Evolutionary conservation across 37 sponge, comb jelly and placozoan species (phyloP).

Genomic region (Corticium candelabrum): DNA sequence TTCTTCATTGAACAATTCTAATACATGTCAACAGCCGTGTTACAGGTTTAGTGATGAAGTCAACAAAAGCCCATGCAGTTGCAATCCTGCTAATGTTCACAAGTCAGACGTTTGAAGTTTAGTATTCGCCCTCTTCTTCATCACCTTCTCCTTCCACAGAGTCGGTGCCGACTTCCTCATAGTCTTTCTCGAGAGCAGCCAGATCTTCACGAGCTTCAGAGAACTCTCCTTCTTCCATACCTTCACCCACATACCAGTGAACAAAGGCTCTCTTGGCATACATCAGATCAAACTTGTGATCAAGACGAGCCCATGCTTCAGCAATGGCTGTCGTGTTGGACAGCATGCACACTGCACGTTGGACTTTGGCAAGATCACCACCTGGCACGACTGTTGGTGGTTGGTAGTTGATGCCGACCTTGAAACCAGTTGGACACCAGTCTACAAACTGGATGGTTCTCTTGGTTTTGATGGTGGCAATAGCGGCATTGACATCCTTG

Average conservation of each 20-base stretch:
- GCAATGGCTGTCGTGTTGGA: slow-evolving; percentile 93
- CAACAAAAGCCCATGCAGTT: too few species aligned
- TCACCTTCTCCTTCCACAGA: slow-evolving; percentile 49
- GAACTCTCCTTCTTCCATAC: slow-evolving; percentile 99
- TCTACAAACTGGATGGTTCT: slow-evolving; percentile 84
- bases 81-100: too few species aligned
- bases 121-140: slow-evolving; percentile 68
- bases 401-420: slow-evolving; percentile 99
- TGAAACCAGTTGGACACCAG: slow-evolving; percentile 98
- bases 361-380: slow-evolving; percentile 81
- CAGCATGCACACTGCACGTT: slow-evolving; percentile 82
- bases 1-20: too few species aligned
- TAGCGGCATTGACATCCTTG: slow-evolving; percentile 82
- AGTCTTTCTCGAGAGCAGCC: slow-evolving; percentile 91
- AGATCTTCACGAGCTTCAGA: slow-evolving; percentile 91
- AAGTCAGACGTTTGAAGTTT: too few species aligned
- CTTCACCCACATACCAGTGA: slow-evolving; percentile 97
- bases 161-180: slow-evolving; percentile 85
- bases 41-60: too few species aligned
- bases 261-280: slow-evolving; percentile 93
- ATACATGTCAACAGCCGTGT: too few species aligned
- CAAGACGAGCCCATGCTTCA: slow-evolving; percentile 85
- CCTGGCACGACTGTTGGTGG: slow-evolving; percentile 82
- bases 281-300: slow-evolving; percentile 96
- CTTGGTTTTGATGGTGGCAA: slow-evolving; percentile 86